phyloP scores from a whole-genome alignment of 2,797 vertebrate genomes.

The Benthosema pterotum region DNA sequence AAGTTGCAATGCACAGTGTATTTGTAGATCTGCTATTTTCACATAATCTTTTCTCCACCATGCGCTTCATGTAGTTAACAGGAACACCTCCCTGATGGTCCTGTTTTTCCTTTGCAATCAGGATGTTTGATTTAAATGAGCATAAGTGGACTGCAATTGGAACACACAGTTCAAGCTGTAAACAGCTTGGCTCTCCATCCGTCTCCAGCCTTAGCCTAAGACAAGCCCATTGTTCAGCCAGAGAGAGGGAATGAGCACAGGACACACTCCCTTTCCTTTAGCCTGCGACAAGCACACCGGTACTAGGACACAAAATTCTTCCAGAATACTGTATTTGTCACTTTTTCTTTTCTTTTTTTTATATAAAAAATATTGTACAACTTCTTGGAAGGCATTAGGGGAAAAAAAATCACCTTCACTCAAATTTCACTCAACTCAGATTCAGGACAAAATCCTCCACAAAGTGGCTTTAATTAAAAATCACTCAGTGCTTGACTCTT shows the following conservation, averaged over 20 bases:
- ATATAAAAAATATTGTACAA: too few species aligned
- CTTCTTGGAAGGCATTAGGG: too few species aligned
- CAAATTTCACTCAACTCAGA: conserved; percentile 39
- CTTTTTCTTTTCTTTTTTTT: too few species aligned
- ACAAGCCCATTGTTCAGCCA: conserved; percentile 54
- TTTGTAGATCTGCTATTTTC: too few species aligned
- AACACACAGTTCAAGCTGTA: conserved; percentile 39
- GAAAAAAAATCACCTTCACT: background rate
- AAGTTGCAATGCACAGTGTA: too few species aligned
- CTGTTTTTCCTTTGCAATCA: conserved; percentile 23
- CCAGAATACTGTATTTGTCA: conserved; percentile 7
- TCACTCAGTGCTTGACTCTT: conserved; percentile 64
- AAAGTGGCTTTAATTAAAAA: conserved; percentile 69
- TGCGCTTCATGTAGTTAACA: too few species aligned
- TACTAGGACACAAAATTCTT: conserved; percentile 18
- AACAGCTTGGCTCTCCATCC: conserved; percentile 50
- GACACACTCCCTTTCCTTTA: conserved; percentile 49
- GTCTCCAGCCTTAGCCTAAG: conserved; percentile 21
- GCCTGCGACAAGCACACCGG: conserved; percentile 23
- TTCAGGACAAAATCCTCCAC: conserved; percentile 56
- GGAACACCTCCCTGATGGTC: conserved; percentile 13
- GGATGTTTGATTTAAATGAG: conserved; percentile 36
- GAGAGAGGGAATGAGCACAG: conserved; percentile 32
- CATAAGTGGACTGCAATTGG: conserved; percentile 42
- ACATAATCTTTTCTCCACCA: too few species aligned